Evolutionary conservation across 1,140 invertebrate species (phyloP).

Genomic region (Lucilia sericata): DNA sequence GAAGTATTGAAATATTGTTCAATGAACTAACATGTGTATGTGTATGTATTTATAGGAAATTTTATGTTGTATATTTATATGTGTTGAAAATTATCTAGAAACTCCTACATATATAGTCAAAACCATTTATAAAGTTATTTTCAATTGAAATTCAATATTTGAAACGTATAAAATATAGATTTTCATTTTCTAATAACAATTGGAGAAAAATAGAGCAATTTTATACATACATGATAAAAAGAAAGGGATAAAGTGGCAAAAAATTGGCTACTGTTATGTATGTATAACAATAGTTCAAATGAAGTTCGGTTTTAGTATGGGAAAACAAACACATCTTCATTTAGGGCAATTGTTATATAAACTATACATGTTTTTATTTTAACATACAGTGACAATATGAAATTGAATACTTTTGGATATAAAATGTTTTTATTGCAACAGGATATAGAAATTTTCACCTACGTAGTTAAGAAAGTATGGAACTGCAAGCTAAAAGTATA

Average conservation of each 20-base stretch:
- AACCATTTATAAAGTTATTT: not conserved
- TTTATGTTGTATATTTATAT: not conserved
- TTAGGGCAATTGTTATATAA: too few relatives aligned
- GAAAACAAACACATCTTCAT: not conserved
- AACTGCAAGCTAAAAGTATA: too few relatives aligned
- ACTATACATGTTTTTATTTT: too few relatives aligned
- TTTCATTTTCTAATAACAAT: not conserved
- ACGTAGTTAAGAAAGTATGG: too few relatives aligned
- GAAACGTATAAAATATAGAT: not conserved
- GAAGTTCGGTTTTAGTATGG: not conserved
- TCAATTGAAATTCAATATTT: constrained; percentile 2
- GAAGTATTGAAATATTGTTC: not conserved
- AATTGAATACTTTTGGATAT: too few relatives aligned
- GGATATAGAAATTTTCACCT: too few relatives aligned
- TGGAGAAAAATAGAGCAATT: not conserved
- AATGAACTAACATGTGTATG: not conserved
- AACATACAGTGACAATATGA: too few relatives aligned
- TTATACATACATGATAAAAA: too few relatives aligned
- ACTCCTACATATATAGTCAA: not conserved
- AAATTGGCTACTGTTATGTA: too few relatives aligned
- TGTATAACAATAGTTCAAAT: not conserved
- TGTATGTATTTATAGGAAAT: not conserved
- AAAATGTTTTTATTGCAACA: too few relatives aligned
- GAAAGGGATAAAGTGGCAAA: too few relatives aligned
- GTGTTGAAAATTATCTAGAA: not conserved